A percentile compares a stretch with the other conserved stretches of the same genome.
Conservation (phyloP, 2,797 vertebrate genomes). For the Gobionotothen gibberifrons region DNA sequence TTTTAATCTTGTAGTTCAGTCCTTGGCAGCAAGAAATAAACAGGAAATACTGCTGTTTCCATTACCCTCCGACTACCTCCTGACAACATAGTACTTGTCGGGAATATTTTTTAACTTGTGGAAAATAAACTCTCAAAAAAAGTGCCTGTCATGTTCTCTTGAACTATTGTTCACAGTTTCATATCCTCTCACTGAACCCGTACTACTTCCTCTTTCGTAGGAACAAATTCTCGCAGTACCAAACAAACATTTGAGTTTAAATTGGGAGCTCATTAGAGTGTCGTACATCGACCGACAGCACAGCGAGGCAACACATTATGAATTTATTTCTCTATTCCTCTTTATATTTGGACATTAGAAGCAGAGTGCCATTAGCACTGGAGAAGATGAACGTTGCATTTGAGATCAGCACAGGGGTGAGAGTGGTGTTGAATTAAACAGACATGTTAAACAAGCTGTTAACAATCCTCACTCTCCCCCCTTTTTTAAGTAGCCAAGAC, state of each 20-base stretch:
- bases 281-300: constrained; percentile 38
- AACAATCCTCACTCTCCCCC: constrained; percentile 56
- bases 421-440: constrained; percentile 67
- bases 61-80: constrained; percentile 12
- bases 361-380: constrained; percentile 57
- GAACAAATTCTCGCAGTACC: constrained; percentile 25
- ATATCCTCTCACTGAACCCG: constrained; percentile 26
- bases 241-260: constrained; percentile 64
- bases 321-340: constrained; percentile 55
- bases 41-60: constrained; percentile 31
- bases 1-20: constrained; percentile 1
- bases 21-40: constrained; percentile 25
- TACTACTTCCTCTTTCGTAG: neutral
- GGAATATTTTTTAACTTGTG: constrained; percentile 1
- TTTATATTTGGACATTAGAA: constrained; percentile 56
- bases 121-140: neutral
- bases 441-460: constrained; percentile 77
- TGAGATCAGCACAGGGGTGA: constrained; percentile 48
- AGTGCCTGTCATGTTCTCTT: constrained; percentile 25
- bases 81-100: constrained; percentile 17
- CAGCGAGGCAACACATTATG: constrained; percentile 40
- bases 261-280: constrained; percentile 67
- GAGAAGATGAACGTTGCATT: constrained; percentile 58
- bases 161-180: constrained; percentile 10
- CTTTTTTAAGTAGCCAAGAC: constrained; percentile 32